These are phyloP conservation scores for Fissipunctia ypsillon DNA, from an alignment of 2,888 invertebrate species.

Conservation along the genomic window DNA sequence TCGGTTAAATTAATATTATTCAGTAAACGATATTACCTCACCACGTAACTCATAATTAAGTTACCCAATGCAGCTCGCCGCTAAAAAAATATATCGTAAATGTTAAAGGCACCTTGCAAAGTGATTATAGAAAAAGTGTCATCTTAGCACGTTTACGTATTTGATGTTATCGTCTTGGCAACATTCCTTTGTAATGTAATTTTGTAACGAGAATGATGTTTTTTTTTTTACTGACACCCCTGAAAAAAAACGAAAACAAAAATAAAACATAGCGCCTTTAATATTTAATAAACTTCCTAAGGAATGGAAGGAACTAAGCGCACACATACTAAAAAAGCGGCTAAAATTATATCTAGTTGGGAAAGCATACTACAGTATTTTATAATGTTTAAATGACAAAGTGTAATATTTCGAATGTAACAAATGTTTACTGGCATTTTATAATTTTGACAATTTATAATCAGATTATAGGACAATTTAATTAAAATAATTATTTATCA, in stretches of 20 bases:
- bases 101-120: not conserved
- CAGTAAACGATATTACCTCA: not conserved
- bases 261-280: no score
- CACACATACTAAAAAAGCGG: no score
- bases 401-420: no score
- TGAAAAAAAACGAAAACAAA: not conserved
- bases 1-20: not conserved
- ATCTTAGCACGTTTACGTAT: not conserved
- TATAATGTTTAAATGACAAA: no score
- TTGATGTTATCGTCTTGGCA: not conserved
- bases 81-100: not conserved
- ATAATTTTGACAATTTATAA: no score
- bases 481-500: no score
- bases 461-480: no score
- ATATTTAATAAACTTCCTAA: no score
- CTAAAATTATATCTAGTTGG: no score
- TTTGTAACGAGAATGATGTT: not conserved
- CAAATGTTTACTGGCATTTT: no score
- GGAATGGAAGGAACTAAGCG: no score
- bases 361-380: no score
- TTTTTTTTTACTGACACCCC: not conserved
- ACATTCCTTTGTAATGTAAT: not conserved
- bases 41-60: constrained; percentile 1
- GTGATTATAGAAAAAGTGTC: not conserved
- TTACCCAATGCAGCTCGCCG: not conserved